Evolutionary conservation across 2,888 invertebrate genomes (phyloP).

Genomic region (Coelogynopora nodosa): DNA sequence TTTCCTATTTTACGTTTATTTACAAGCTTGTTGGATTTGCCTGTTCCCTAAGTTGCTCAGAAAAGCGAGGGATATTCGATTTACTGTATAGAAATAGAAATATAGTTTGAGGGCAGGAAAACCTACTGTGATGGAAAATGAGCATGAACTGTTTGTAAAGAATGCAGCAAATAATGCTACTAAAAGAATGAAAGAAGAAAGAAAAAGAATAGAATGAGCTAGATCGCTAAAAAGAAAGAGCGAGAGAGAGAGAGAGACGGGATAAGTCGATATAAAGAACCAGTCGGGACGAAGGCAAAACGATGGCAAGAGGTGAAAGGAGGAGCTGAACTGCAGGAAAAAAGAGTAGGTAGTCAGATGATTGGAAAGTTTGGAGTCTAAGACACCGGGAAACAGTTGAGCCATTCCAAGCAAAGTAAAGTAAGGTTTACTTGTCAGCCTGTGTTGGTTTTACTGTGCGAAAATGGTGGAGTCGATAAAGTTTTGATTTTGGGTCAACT

Average conservation of each 20-base stretch:
- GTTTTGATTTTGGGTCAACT: not conserved
- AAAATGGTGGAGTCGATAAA: not conserved
- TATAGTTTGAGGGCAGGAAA: too few species aligned
- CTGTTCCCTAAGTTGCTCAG: too few species aligned
- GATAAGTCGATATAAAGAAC: slow-evolving; percentile 4
- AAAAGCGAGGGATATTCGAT: too few species aligned
- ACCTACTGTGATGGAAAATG: not conserved
- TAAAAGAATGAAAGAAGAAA: not conserved
- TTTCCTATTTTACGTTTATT: too few species aligned
- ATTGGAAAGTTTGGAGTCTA: slow-evolving; percentile 24
- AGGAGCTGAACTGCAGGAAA: not conserved
- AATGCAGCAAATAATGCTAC: not conserved
- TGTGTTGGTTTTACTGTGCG: not conserved
- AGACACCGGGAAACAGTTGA: not conserved
- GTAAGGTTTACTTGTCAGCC: slow-evolving; percentile 1
- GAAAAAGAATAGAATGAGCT: not conserved
- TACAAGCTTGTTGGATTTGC: too few species aligned
- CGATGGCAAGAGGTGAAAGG: not conserved
- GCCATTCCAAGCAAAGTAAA: not conserved
- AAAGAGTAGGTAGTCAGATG: not conserved
- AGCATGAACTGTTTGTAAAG: not conserved
- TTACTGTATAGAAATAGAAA: too few species aligned
- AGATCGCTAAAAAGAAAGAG: too few species aligned
- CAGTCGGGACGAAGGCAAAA: not conserved
- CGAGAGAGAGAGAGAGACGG: not conserved